Percentiles rank a stretch among this genome's conserved stretches.
Evolutionary conservation across 2,888 invertebrate genomes (phyloP).

Genomic region (Salpingus planirostris): DNA sequence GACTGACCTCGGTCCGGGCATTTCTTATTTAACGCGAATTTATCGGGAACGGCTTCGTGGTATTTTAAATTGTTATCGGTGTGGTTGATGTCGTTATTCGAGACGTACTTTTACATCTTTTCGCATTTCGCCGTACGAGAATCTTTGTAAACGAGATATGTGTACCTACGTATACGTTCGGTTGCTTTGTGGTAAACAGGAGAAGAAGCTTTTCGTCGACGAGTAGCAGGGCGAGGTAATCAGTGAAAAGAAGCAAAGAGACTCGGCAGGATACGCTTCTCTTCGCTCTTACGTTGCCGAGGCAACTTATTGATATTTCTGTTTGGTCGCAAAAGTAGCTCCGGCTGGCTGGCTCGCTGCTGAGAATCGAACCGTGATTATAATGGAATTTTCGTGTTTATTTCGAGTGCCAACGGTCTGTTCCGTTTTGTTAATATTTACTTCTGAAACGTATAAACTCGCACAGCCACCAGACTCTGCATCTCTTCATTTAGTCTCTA

Average conservation of each 20-base stretch:
- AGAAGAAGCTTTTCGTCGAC: no score
- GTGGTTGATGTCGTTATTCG: background rate
- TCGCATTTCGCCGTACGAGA: background rate
- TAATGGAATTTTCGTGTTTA: conserved; percentile 32
- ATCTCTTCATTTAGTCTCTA: no score
- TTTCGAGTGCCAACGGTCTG: conserved; percentile 15
- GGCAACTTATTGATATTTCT: conserved; percentile 29
- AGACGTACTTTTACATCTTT: background rate
- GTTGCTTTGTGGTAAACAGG: background rate
- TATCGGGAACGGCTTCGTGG: no score
- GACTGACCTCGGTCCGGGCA: no score
- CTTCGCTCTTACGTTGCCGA: conserved; percentile 20
- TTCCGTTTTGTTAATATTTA: conserved; percentile 14
- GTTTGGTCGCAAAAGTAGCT: no score
- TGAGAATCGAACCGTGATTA: conserved; percentile 22
- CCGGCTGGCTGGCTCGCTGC: conserved; percentile 11
- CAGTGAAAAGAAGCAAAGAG: conserved; percentile 20
- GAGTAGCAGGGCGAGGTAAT: conserved; percentile 20
- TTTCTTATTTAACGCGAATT: no score
- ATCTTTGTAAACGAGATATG: background rate
- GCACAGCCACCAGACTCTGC: no score
- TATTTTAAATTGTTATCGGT: background rate
- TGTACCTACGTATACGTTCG: background rate
- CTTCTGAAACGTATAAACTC: no score
- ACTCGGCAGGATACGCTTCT: no score